phyloP scores from a whole-genome alignment of 2,797 vertebrate species.

The Acanthiza pusilla region DNA sequence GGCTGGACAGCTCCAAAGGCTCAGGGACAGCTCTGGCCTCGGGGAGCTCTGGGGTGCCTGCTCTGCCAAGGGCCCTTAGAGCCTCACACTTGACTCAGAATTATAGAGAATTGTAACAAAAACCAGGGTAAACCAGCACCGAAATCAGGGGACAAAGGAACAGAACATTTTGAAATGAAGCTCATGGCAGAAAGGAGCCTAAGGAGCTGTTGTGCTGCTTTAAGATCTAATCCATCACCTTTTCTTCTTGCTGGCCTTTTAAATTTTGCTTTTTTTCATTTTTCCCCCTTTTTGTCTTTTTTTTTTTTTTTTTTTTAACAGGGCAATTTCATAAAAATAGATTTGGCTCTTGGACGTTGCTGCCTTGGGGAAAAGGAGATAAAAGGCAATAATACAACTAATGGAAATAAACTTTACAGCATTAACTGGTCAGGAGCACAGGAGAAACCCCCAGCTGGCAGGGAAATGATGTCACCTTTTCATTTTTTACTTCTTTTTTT shows the following conservation, averaged over 20 bases:
- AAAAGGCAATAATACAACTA: slow-evolving; percentile 51
- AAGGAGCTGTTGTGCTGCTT: slow-evolving; percentile 51
- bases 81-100: slow-evolving; percentile 16
- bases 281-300: not conserved
- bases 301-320: not conserved
- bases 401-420: slow-evolving; percentile 50
- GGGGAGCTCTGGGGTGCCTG: not conserved
- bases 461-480: not conserved
- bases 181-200: not conserved
- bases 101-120: not conserved
- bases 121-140: slow-evolving; percentile 53
- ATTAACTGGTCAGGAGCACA: not conserved
- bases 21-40: no score
- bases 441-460: slow-evolving; percentile 5
- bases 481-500: not conserved
- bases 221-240: slow-evolving; percentile 64
- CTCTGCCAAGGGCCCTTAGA: slow-evolving; percentile 56
- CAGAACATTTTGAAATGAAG: slow-evolving; percentile 13
- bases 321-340: slow-evolving; percentile 43
- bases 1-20: not conserved
- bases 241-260: not conserved
- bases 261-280: not conserved
- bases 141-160: slow-evolving; percentile 47
- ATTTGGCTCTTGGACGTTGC: slow-evolving; percentile 3
- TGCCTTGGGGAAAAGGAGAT: slow-evolving; percentile 26